phyloP scores from a whole-genome alignment of 2,797 vertebrate genomes.

The Crax fasciolata region DNA sequence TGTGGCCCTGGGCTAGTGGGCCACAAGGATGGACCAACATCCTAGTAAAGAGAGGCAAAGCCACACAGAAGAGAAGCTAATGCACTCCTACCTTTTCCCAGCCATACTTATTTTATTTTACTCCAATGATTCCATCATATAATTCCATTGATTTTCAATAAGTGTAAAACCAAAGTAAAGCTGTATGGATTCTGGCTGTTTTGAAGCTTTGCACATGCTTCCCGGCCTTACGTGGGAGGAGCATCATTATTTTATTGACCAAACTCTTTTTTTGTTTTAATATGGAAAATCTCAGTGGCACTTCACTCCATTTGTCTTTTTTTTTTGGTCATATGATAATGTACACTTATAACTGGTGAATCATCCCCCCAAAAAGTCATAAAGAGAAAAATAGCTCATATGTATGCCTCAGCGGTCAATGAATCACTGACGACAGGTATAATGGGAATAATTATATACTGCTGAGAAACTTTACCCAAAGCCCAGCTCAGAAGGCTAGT shows the following conservation, averaged over 20 bases:
- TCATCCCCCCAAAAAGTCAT: constrained; percentile 78
- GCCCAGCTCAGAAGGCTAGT: constrained; percentile 54
- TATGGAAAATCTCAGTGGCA: constrained; percentile 70
- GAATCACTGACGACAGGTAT: constrained; percentile 82
- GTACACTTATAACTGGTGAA: constrained; percentile 75
- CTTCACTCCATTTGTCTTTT: constrained; percentile 57
- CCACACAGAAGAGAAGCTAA: not conserved
- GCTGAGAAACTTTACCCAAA: constrained; percentile 69
- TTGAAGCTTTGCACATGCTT: constrained; percentile 59
- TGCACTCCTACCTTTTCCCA: not conserved
- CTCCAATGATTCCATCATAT: not conserved
- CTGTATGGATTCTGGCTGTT: not conserved
- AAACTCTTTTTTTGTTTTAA: constrained; percentile 46
- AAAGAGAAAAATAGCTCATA: constrained; percentile 77
- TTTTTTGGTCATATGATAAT: constrained; percentile 76
- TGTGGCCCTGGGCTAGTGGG: not conserved
- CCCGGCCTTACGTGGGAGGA: not conserved
- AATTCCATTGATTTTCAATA: not conserved
- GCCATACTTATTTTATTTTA: not conserved
- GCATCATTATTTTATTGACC: constrained; percentile 35
- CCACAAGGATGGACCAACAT: not conserved
- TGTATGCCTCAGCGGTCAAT: constrained; percentile 71
- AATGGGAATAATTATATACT: constrained; percentile 80
- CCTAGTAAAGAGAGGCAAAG: not conserved
- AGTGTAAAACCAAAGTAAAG: constrained; percentile 32